Evolutionary conservation across 2,113 vertebrate species (phyloP), one percentile per base, ranked within the genome.

Genomic region (Pao palembangensis): DNA sequence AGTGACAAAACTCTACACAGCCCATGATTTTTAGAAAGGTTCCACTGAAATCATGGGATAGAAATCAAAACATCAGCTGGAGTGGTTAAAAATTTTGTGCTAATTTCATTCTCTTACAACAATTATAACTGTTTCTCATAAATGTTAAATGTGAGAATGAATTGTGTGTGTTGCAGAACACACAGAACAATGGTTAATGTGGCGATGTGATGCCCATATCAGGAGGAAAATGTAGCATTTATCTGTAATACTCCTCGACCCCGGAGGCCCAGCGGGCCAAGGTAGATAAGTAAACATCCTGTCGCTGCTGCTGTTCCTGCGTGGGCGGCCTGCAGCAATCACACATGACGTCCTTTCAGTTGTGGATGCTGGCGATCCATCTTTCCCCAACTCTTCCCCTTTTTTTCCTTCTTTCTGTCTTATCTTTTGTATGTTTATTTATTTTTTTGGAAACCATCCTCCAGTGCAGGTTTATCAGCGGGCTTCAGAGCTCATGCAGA

Each of bases 281-380:
- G 61, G 84, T 63, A 78, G 80, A 83, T 80, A 75, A 80, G 75
- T 68, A 66, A 83, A 69, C 58, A 68, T 64, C 64, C 73, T 68
- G 81, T 78, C 71, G 41, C 71, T 67, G 75, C 69, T 5, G 51
- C 73, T 72, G 57, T 58, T 62, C 47, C 71, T 69, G 69, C 53
- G 86, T 68, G 78, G 75, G 87, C 42, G 69, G 80, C 80, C 81
- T 71, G 71, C 68, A 82, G 87, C 76, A 68, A 69, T 80, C 83
- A 78, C 76, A 70, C 43, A 80, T 72, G 79, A 79, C 19, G 51
- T 75, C 62, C 75, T 57, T 62, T 71, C 74, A 69, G 71, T 70
- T 58, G 51, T 15, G 58, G 62, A 78, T 61, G 54, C 73, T 28
- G 63, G 49, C 51, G 16, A 80, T 84, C 61, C 71, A 71, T 82